Evolutionary conservation across 2,797 vertebrate species (phyloP).

Genomic region (Melanogrammus aeglefinus): DNA sequence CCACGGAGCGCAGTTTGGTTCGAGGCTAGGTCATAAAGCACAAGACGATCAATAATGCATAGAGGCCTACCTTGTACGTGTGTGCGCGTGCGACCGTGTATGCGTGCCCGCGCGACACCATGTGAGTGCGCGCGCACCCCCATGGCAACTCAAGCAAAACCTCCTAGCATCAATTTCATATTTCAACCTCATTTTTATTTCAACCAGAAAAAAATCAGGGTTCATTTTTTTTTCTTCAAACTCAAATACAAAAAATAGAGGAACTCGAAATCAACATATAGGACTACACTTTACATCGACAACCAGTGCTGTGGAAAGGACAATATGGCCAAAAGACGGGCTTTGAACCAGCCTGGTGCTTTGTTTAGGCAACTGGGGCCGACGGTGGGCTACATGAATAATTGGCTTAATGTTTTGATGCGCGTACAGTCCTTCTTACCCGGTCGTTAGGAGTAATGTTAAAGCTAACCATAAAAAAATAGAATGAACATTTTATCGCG

Average conservation of each 20-base stretch:
- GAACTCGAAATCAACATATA: constrained; percentile 64
- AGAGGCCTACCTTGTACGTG: not conserved
- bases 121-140: not conserved
- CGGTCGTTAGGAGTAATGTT: constrained; percentile 40
- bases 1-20: constrained; percentile 55
- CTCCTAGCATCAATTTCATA: constrained; percentile 57
- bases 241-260: constrained; percentile 76
- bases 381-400: constrained; percentile 32
- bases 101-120: not conserved
- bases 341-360: constrained; percentile 65
- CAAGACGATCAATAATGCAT: constrained; percentile 62
- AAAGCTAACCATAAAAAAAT: constrained; percentile 77
- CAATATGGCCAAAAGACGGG: constrained; percentile 65
- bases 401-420: constrained; percentile 49
- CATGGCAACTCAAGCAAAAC: constrained; percentile 52
- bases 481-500: constrained; percentile 64
- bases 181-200: constrained; percentile 74
- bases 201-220: constrained; percentile 62
- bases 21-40: constrained; percentile 56
- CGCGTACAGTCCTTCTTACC: constrained; percentile 51
- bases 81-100: not conserved
- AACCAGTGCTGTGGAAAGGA: constrained; percentile 67
- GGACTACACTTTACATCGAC: constrained; percentile 67
- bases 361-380: constrained; percentile 59
- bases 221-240: constrained; percentile 71